Conservation (phyloP, 1,140 invertebrate species). For the Drosophila melanogaster region DNA sequence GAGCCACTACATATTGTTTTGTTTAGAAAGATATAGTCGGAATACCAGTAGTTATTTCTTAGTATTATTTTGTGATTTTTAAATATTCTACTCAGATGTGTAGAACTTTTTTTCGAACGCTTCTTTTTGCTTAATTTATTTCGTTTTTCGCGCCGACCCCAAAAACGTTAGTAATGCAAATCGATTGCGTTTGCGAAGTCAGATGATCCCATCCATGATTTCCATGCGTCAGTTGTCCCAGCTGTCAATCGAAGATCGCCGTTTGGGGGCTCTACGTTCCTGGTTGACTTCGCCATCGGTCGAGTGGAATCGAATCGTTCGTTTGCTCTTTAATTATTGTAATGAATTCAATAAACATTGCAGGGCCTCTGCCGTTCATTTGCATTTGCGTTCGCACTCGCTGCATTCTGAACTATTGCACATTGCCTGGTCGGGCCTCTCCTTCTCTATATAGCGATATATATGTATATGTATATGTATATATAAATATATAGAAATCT, state of each 20-base stretch:
- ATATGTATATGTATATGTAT: neutral
- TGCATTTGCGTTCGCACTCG: slow-evolving; percentile 39
- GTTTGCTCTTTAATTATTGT: slow-evolving; percentile 45
- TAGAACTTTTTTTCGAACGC: neutral
- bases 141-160: neutral
- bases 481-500: neutral
- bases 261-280: slow-evolving; percentile 13
- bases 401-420: slow-evolving; percentile 42
- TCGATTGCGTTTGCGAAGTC: slow-evolving; percentile 22
- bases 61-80: too few relatives aligned
- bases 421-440: slow-evolving; percentile 19
- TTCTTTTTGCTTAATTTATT: neutral
- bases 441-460: slow-evolving; percentile 1
- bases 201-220: slow-evolving; percentile 39
- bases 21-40: too few relatives aligned
- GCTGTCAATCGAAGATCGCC: slow-evolving; percentile 26
- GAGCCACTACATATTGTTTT: too few relatives aligned
- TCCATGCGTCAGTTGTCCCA: slow-evolving; percentile 24
- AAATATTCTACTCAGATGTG: neutral
- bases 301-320: slow-evolving; percentile 10
- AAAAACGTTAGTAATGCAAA: slow-evolving; percentile 20
- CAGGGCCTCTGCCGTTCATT: slow-evolving; percentile 19
- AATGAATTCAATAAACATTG: slow-evolving; percentile 50
- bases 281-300: slow-evolving; percentile 16
- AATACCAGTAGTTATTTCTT: too few relatives aligned